Evolutionary conservation across 2,113 vertebrate genomes (phyloP), one percentile per base, ranked within the genome.

Genomic region (Electrona antarctica): DNA sequence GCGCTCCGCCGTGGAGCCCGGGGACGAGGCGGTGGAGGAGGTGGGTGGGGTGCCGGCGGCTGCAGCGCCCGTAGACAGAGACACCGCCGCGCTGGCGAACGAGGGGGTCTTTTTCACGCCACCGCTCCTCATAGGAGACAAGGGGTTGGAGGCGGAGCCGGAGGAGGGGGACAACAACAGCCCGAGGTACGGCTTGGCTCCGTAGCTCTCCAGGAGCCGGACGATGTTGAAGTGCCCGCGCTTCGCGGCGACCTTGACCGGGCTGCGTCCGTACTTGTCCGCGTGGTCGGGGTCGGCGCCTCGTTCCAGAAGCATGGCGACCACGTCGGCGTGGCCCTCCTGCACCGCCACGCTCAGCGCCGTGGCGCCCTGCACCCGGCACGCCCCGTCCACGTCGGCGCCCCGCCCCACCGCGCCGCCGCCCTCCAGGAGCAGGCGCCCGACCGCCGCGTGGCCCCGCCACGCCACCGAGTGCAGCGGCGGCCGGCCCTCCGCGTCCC

Each of bases 401-500:
- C 84, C 88, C 0, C 46, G 75, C 21, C 21, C 1, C 21, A 21
- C 72, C 1, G 92, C 51, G 3, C 84, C 88, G 0, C 46, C 75
- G 28, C 78, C 72, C 4, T 85, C 79, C 51, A 95, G 79, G 7
- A 95, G 87, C 58, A 78, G 74, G 1, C 55, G 79, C 7, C 92
- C 91, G 0, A 91, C 84, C 14, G 73, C 65, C 15, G 69, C 57
- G 0, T 93, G 87, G n/a, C 94, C 94, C 33, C 84, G 88, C 94
- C 95, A 95, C 29, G 94, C 92, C 1, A 93, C 89, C 15, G 92
- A 93, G 71, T 94, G 93, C 66, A 95, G 13, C 7, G 93, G 90
- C 0, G 93, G 89, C 69, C 94, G 90, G 0, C 89, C 86, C 9
- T 94, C 92, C 14, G 48, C 7, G 63, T 95, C 94, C 55, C 84